Evolutionary conservation across 2,113 vertebrate species (phyloP), one percentile per base, ranked within the genome.

Genomic region (Sorex araneus): DNA sequence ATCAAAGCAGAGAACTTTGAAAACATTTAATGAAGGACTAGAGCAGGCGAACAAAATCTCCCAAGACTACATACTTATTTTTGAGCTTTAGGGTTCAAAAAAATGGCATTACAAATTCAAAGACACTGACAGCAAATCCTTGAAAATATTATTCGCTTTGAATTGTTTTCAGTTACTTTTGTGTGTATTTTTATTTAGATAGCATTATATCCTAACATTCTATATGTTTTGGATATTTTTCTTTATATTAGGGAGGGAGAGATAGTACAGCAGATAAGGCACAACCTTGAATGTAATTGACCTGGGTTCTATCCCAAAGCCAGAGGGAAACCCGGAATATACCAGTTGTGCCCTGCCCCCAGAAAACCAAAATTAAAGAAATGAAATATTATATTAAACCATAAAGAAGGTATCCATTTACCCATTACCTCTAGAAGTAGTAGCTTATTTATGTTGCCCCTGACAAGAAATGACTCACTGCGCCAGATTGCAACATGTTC

Each of bases 381-480:
- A 63, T 63, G 60, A 63, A 63, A 50, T 50, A 7, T 50, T 13
- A 50, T 50, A 50, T 6, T 50, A 50, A 50, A 23, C 57, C 87
- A 36, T 89, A 74, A 64, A 84, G 91, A 91, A 88, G 57, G 5
- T 28, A 84, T 13, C 47, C 70, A 28, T n/a, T 63, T 50, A 43
- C 64, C 34, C 6, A 1, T 76, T 89, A 89, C 73, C 28, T 91
- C 84, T 71, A 79, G 87, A 94, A 78, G 94, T 88, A 94, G 95
- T 96, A 97, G 96, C 91, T 97, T 97, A 73, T 96, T 97, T 97
- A 96, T 1, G 27, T 9, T 43, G 67, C 64, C 64, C 60, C 43
- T 95, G 97, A 94, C 96, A 98, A 95, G 23, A 28, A 10, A 12
- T 97, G 97, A 98, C 82, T 97, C 97, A 97, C 84, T 10, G 32